Conservation (phyloP, 2,888 invertebrate genomes). For the Trissoscelio sp. region DNA sequence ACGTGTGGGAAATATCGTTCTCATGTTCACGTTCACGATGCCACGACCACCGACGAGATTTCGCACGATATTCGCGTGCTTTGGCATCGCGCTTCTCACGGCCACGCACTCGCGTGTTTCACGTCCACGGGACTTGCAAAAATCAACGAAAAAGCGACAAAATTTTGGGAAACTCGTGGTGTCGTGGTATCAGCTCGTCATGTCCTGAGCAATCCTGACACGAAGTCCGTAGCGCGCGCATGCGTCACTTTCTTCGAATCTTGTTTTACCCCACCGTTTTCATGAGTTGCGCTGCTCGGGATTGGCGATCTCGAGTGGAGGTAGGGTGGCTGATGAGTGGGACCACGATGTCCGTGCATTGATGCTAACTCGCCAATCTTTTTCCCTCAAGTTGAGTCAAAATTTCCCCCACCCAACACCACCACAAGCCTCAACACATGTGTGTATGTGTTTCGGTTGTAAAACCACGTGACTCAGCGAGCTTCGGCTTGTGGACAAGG, state of each 20-base stretch:
- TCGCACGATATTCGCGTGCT: conserved; percentile 1
- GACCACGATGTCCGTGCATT: conserved; percentile 26
- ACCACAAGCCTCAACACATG: background rate
- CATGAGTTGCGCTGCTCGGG: background rate
- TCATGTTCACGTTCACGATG: background rate
- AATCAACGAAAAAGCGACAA: conserved; percentile 29
- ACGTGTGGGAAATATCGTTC: background rate
- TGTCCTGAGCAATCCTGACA: conserved; percentile 39
- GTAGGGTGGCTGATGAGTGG: conserved; percentile 47
- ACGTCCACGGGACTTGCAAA: conserved; percentile 12
- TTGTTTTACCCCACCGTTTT: conserved; percentile 41
- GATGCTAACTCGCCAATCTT: conserved; percentile 53
- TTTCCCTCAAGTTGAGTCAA: conserved; percentile 52
- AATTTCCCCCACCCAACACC: conserved; percentile 25
- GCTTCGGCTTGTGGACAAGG: conserved; percentile 44
- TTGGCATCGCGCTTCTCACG: background rate
- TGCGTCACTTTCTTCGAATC: conserved; percentile 63
- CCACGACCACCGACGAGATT: conserved; percentile 14
- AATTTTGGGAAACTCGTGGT: conserved; percentile 24
- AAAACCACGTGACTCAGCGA: conserved; percentile 38
- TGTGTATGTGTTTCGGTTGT: conserved; percentile 29
- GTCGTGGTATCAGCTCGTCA: conserved; percentile 24
- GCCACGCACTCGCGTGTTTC: conserved; percentile 30
- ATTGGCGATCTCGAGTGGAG: conserved; percentile 24
- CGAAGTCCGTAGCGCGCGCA: conserved; percentile 38